A percentile compares a stretch with the other conserved stretches of the same genome.
Conservation (phyloP, 2,797 vertebrate genomes). For the Antrozous pallidus region DNA sequence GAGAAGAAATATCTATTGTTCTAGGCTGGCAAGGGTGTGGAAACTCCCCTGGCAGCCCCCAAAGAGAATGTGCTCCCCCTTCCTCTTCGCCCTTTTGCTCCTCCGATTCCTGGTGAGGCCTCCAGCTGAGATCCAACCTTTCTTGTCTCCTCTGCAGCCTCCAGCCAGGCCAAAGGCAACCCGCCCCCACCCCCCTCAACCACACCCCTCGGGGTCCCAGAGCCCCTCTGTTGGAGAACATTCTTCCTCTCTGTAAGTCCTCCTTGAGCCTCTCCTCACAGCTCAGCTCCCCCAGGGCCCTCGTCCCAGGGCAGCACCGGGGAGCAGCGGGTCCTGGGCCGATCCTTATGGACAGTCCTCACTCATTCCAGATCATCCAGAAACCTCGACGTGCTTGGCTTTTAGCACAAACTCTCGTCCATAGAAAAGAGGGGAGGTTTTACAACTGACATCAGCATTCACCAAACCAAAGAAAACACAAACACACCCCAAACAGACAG, state of each 20-base stretch:
- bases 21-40: not conserved
- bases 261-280: not conserved
- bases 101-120: rapidly evolving
- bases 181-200: no score
- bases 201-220: not conserved
- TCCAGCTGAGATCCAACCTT: not conserved
- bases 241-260: not conserved
- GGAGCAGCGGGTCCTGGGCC: not conserved
- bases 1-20: not conserved
- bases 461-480: no score
- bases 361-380: not conserved
- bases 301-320: rapidly evolving
- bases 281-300: not conserved
- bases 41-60: rapidly evolving
- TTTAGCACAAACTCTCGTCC: not conserved
- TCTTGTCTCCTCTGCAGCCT: not conserved
- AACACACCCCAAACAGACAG: not conserved
- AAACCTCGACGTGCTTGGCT: not conserved
- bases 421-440: not conserved
- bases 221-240: rapidly evolving
- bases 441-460: not conserved
- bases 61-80: not conserved
- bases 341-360: rapidly evolving
- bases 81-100: not conserved
- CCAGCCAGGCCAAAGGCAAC: not conserved